These are phyloP conservation scores for Ashinkailepas kermadecensis DNA, from an alignment of 2,888 invertebrate species.

Conservation along the genomic window DNA sequence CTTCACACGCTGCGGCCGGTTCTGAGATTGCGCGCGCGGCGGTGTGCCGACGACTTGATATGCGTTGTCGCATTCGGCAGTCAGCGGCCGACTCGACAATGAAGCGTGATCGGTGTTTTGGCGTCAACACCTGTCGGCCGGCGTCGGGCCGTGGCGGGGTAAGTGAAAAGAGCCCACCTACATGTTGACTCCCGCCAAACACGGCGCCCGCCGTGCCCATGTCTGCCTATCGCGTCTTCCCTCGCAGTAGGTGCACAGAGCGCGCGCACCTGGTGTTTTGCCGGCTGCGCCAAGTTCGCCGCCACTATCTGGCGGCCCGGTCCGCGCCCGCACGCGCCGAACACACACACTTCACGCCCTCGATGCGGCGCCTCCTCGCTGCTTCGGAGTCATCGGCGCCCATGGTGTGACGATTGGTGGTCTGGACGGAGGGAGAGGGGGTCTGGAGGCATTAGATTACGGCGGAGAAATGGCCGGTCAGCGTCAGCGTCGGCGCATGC, in stretches of 20 bases:
- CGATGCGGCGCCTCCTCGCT: not conserved
- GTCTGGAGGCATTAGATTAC: no score
- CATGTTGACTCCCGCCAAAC: not conserved
- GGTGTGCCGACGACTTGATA: no score
- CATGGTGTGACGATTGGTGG: no score
- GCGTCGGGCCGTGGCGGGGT: not conserved
- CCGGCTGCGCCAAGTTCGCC: not conserved
- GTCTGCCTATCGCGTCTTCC: not conserved
- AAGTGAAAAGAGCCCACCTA: not conserved
- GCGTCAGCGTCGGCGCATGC: no score
- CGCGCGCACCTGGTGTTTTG: constrained; percentile 10
- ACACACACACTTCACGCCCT: not conserved
- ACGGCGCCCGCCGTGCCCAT: not conserved
- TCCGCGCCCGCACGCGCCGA: not conserved
- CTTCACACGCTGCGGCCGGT: no score
- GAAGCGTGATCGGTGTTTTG: no score
- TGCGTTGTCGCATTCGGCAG: no score
- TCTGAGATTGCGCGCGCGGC: no score
- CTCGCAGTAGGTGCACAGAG: not conserved
- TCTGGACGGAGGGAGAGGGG: no score
- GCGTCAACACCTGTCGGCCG: not conserved
- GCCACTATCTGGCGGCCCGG: not conserved
- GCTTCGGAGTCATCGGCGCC: no score
- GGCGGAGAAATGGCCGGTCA: no score
- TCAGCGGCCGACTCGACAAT: no score